Percentiles rank a stretch among this genome's conserved stretches.
phyloP scores from a whole-genome alignment of 2,113 vertebrate genomes.

The Pygathrix nemaeus region DNA sequence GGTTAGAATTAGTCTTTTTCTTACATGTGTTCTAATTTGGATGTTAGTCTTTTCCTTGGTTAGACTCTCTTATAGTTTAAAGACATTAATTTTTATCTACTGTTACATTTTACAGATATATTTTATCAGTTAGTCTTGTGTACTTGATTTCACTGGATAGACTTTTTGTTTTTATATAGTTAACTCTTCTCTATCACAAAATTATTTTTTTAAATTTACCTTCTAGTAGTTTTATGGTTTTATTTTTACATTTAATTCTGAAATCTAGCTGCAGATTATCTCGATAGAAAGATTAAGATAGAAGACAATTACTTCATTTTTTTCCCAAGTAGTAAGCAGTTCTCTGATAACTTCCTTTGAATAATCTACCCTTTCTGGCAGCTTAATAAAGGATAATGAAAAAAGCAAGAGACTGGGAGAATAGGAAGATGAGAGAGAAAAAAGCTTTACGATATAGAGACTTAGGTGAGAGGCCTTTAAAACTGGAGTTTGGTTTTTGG shows the following conservation, averaged over 20 bases:
- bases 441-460: neutral
- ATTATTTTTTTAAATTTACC: neutral
- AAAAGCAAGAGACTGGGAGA: neutral
- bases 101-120: neutral
- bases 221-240: neutral
- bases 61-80: neutral
- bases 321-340: neutral
- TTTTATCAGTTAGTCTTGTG: neutral
- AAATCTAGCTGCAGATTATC: neutral
- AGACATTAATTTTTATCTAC: neutral
- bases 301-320: neutral
- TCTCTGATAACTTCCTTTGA: neutral
- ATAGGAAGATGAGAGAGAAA: neutral
- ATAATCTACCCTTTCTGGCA: neutral
- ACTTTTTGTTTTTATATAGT: neutral
- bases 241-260: conserved; percentile 12
- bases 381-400: neutral
- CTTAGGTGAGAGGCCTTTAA: neutral
- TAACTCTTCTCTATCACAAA: neutral
- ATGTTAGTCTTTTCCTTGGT: neutral
- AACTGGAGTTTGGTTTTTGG: neutral
- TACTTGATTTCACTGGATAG: neutral
- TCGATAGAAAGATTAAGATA: neutral
- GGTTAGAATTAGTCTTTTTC: neutral
- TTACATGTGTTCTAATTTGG: neutral